Percentiles rank a stretch among this genome's conserved stretches.
Evolutionary conservation across 2,888 invertebrate species (phyloP).

Genomic region (Sisyra nigra): DNA sequence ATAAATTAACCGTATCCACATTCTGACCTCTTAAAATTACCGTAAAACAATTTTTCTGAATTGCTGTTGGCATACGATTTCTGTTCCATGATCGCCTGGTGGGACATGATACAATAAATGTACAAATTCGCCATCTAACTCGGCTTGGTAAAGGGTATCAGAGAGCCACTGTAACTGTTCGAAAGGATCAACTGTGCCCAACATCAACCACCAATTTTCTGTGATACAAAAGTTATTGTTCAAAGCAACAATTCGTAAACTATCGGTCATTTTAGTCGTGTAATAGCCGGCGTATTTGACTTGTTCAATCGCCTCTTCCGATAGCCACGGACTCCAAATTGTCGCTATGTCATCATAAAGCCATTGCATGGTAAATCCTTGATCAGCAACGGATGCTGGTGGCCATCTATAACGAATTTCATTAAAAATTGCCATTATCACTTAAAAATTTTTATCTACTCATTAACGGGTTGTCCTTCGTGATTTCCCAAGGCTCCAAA

Average conservation of each 20-base stretch:
- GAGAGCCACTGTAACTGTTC: constrained; percentile 71
- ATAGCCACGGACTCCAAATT: constrained; percentile 55
- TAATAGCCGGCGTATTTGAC: constrained; percentile 62
- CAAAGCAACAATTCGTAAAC: constrained; percentile 57
- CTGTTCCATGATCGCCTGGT: constrained; percentile 35
- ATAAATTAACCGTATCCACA: neutral
- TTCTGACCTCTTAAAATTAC: constrained; percentile 11
- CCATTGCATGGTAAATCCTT: constrained; percentile 45
- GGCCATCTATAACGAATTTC: neutral
- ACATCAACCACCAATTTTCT: constrained; percentile 41
- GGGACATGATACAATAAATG: constrained; percentile 24
- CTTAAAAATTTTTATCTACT: constrained; percentile 33
- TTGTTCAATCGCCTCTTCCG: constrained; percentile 39
- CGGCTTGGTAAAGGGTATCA: constrained; percentile 52
- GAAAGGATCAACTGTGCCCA: constrained; percentile 50
- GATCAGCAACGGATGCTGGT: neutral
- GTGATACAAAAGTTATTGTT: constrained; percentile 69
- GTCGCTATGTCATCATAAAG: constrained; percentile 54
- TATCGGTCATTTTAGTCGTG: constrained; percentile 44
- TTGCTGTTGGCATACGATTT: constrained; percentile 51
- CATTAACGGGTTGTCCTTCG: constrained; percentile 64
- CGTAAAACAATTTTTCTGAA: constrained; percentile 31
- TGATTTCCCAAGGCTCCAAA: constrained; percentile 68
- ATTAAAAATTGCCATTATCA: no score
- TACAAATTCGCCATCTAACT: constrained; percentile 46